phyloP scores from a whole-genome alignment of 2,888 invertebrate genomes.

The Agrochola macilenta region DNA sequence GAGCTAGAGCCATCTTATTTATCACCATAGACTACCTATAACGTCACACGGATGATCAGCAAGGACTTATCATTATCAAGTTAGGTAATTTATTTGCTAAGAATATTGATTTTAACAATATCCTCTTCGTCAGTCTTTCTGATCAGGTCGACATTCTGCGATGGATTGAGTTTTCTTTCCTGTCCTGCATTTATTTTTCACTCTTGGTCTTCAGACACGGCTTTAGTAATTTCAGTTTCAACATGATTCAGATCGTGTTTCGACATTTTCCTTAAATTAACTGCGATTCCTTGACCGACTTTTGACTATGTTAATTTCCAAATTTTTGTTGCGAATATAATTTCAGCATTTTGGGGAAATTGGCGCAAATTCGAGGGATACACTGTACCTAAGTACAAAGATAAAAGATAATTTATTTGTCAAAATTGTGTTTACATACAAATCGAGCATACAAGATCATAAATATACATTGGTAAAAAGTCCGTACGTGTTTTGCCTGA shows the following conservation, averaged over 20 bases:
- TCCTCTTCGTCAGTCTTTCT: background rate
- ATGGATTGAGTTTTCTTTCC: background rate
- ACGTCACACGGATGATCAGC: background rate
- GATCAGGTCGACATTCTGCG: background rate
- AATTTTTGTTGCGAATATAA: constrained; percentile 46
- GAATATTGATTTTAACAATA: background rate
- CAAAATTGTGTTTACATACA: too few species aligned
- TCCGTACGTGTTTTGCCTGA: too few species aligned
- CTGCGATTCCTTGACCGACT: constrained; percentile 57
- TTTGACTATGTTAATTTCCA: constrained; percentile 48
- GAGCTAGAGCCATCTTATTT: background rate
- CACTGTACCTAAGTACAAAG: too few species aligned
- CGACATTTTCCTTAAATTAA: constrained; percentile 44
- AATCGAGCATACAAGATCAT: too few species aligned
- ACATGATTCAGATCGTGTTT: constrained; percentile 30
- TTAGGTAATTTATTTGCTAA: too few species aligned
- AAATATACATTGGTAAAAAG: too few species aligned
- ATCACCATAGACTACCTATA: background rate
- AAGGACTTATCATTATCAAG: too few species aligned
- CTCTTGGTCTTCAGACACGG: background rate
- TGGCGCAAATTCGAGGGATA: constrained; percentile 13
- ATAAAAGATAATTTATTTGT: too few species aligned
- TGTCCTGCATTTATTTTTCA: too few species aligned
- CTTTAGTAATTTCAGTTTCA: background rate
- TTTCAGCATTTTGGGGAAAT: constrained; percentile 39